Conservation (phyloP, 2,797 vertebrate species). For the Chelidonichthys spinosus region DNA sequence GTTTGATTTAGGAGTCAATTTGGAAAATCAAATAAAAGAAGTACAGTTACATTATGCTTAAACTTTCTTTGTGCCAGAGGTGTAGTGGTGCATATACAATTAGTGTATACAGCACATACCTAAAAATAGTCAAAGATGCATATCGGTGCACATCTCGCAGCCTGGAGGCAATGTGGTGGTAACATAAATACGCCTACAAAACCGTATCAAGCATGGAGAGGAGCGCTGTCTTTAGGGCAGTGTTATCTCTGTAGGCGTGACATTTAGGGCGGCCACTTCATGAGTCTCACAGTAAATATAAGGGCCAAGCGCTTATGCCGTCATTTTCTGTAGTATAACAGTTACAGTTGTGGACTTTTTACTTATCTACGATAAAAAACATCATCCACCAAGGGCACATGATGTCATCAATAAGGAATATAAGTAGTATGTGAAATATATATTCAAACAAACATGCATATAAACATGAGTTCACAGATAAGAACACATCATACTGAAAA, state of each 20-base stretch:
- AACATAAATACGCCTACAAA: not conserved
- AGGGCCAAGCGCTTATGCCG: not conserved
- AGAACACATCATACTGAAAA: conserved; percentile 2
- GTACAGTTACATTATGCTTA: not conserved
- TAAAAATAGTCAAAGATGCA: conserved; percentile 22
- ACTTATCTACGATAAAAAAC: too few species aligned
- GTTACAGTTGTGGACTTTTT: too few species aligned
- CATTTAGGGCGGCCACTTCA: not conserved
- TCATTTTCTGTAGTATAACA: too few species aligned
- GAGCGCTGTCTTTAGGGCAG: not conserved
- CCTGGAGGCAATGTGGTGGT: not conserved
- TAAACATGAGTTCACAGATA: not conserved
- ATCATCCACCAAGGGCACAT: too few species aligned
- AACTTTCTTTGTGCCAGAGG: not conserved
- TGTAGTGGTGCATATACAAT: not conserved
- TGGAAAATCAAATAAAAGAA: conserved; percentile 13
- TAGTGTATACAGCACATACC: not conserved
- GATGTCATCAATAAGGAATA: too few species aligned
- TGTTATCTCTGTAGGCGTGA: not conserved
- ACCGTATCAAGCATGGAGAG: not conserved
- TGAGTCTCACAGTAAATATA: not conserved
- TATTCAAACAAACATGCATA: too few species aligned
- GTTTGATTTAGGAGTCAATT: conserved; percentile 25
- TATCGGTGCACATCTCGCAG: conserved; percentile 21
- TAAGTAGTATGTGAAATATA: too few species aligned